Evolutionary conservation across 2,888 invertebrate genomes (phyloP).

Genomic region (Himalopsyche tibetana): DNA sequence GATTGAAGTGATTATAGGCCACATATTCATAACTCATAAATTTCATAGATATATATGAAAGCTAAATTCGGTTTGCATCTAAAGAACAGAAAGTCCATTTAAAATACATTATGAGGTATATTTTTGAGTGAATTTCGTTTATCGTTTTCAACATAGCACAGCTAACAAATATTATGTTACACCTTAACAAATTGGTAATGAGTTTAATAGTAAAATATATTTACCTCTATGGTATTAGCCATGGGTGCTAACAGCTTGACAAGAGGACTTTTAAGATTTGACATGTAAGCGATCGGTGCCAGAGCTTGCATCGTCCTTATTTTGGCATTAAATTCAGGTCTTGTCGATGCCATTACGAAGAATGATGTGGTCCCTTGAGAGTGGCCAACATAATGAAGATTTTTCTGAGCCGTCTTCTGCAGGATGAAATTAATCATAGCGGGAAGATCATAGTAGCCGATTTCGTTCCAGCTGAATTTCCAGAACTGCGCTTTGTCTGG

Average conservation of each 20-base stretch:
- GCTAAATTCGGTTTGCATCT: too few species aligned
- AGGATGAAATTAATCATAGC: constrained; percentile 84
- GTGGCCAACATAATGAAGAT: constrained; percentile 84
- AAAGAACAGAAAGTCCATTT: too few species aligned
- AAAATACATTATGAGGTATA: too few species aligned
- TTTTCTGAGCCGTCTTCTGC: constrained; percentile 74
- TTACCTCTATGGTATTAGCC: constrained; percentile 74
- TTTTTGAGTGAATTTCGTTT: too few species aligned
- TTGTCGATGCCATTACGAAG: constrained; percentile 78
- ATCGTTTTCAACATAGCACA: too few species aligned
- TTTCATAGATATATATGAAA: too few species aligned
- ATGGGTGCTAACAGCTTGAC: constrained; percentile 74
- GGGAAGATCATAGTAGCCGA: constrained; percentile 85
- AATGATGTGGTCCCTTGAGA: constrained; percentile 83
- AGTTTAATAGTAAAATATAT: not conserved
- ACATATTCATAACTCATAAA: too few species aligned
- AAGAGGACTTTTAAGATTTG: constrained; percentile 74
- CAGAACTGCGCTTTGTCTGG: constrained; percentile 70
- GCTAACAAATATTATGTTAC: too few species aligned
- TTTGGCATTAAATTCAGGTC: constrained; percentile 79
- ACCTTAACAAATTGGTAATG: too few species aligned
- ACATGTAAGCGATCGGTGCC: constrained; percentile 79
- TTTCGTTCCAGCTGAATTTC: constrained; percentile 85
- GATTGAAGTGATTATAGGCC: too few species aligned
- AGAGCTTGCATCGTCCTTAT: constrained; percentile 78